Evolutionary conservation across 1,140 invertebrate species (phyloP).

Genomic region (Mizuhopecten yessoensis): DNA sequence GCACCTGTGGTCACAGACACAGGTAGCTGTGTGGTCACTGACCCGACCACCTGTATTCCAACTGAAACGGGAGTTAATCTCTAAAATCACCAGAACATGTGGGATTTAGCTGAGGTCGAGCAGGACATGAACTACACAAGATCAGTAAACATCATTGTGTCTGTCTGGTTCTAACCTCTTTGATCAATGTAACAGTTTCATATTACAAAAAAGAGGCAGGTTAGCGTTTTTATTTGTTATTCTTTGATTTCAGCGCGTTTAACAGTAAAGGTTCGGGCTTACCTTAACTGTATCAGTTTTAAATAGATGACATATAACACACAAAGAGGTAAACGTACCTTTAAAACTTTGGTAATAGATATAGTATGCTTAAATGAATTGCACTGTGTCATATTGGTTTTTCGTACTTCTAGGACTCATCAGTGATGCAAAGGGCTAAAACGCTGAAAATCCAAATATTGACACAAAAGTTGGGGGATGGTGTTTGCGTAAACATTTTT

Average conservation of each 20-base stretch:
- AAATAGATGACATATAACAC: no score
- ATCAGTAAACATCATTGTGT: neutral
- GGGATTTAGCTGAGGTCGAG: neutral
- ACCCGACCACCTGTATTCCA: conserved; percentile 10
- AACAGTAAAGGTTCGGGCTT: no score
- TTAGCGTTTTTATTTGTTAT: neutral
- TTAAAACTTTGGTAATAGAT: no score
- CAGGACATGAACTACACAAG: neutral
- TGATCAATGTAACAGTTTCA: neutral
- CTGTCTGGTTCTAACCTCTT: neutral
- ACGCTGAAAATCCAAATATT: no score
- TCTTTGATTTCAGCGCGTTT: neutral
- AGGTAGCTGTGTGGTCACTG: neutral
- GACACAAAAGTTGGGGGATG: no score
- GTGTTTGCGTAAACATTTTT: no score
- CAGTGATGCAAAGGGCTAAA: no score
- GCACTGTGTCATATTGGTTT: no score
- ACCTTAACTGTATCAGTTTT: no score
- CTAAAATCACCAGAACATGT: neutral
- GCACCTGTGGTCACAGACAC: neutral
- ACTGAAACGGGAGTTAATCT: neutral
- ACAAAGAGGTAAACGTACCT: no score
- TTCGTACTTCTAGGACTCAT: no score
- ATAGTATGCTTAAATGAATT: no score
- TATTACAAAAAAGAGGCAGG: neutral